Evolutionary conservation across 2,888 invertebrate genomes (phyloP).

Genomic region (Watsonalla cultraria): DNA sequence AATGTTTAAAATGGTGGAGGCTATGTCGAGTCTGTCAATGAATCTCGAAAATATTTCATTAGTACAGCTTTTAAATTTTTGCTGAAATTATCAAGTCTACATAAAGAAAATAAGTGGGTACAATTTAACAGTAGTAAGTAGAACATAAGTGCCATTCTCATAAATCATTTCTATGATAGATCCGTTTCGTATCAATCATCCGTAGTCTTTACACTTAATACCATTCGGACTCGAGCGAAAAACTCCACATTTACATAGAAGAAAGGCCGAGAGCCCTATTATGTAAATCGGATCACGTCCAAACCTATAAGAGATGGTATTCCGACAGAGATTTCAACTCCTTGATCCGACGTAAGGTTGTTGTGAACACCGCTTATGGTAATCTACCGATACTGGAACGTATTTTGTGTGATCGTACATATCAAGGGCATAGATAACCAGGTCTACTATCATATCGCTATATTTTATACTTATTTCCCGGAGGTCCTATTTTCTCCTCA

Average conservation of each 20-base stretch:
- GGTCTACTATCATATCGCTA: constrained; percentile 9
- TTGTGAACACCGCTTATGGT: constrained; percentile 56
- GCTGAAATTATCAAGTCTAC: no score
- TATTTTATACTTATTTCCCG: constrained; percentile 21
- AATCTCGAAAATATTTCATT: no score
- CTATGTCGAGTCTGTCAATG: no score
- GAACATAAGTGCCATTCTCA: constrained; percentile 21
- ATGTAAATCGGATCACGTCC: constrained; percentile 68
- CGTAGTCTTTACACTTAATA: constrained; percentile 50
- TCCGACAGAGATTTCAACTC: constrained; percentile 55
- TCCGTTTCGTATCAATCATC: constrained; percentile 62
- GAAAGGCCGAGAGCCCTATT: constrained; percentile 45
- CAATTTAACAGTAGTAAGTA: background rate
- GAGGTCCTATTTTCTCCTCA: constrained; percentile 14
- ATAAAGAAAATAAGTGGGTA: no score
- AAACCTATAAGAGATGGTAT: constrained; percentile 52
- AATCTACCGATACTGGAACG: constrained; percentile 36
- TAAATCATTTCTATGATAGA: constrained; percentile 51
- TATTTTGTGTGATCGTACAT: constrained; percentile 37
- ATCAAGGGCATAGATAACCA: constrained; percentile 23
- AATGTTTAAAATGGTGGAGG: no score
- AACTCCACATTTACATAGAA: constrained; percentile 49
- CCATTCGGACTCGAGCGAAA: constrained; percentile 37
- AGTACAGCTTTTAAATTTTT: no score
- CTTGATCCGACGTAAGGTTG: constrained; percentile 47